phyloP scores from a whole-genome alignment of 1,140 invertebrate genomes.

The Luehdorfia chinensis region DNA sequence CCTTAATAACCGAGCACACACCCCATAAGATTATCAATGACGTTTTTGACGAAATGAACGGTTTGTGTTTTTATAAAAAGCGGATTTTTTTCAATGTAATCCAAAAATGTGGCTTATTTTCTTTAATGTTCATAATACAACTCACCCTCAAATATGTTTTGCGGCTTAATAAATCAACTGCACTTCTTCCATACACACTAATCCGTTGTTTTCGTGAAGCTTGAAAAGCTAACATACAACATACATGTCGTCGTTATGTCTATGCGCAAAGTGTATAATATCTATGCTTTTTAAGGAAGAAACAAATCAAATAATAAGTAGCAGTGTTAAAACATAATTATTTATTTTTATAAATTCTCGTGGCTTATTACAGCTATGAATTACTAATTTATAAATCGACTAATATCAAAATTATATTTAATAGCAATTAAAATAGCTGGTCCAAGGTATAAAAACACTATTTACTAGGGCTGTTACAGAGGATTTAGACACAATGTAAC shows the following conservation, averaged over 20 bases:
- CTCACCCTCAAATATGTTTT: slow-evolving; percentile 71
- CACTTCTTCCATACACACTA: slow-evolving; percentile 76
- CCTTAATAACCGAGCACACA: slow-evolving; percentile 31
- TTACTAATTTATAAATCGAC: too few species aligned
- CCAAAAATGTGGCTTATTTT: slow-evolving; percentile 6
- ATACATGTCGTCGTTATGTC: slow-evolving; percentile 53
- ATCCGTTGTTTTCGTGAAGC: slow-evolving; percentile 77
- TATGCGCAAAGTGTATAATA: slow-evolving; percentile 30
- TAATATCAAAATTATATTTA: too few species aligned
- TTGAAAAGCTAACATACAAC: slow-evolving; percentile 66
- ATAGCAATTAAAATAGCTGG: too few species aligned
- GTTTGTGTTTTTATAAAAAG: slow-evolving; percentile 22
- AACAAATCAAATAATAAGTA: too few species aligned
- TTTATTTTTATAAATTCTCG: too few species aligned
- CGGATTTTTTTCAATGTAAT: slow-evolving; percentile 15
- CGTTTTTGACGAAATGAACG: slow-evolving; percentile 32
- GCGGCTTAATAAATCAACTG: slow-evolving; percentile 76
- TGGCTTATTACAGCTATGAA: too few species aligned
- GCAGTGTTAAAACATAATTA: too few species aligned
- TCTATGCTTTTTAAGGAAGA: neutral
- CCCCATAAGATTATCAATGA: slow-evolving; percentile 47
- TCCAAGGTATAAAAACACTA: too few species aligned
- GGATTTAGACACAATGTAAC: too few species aligned
- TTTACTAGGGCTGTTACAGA: too few species aligned
- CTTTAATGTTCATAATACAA: slow-evolving; percentile 19